Base-by-base conservation (phyloP, 2,797 vertebrate species). In the Pangasius djambal region DNA sequence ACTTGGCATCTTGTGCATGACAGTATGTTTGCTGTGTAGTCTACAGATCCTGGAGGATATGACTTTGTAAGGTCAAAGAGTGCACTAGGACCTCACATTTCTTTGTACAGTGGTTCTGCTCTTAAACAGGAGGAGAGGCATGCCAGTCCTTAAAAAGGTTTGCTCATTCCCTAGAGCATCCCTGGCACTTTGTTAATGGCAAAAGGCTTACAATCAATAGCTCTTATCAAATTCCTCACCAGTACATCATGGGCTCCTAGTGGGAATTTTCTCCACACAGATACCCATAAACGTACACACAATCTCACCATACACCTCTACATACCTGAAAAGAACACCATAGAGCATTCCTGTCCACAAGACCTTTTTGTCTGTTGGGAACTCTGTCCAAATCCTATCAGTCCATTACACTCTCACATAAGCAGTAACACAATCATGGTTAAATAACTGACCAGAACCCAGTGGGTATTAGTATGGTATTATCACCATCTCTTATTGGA, bases 181-280 rank as follows among this genome's bases (percentile, higher is more conserved):
- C 16, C 63, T 52, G 63, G 65, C 40, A 85, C 28, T 44, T 85
- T 84, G 61, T 84, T 84, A n/a, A 52, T 20, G 28, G 37, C 83
- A 69, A 69, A 84, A 84, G 83, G 15, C 44, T 67, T 44, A 2
- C 84, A 86, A 86, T 75, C 83, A 52, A 85, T 74, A 75, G 50
- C 81, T 34, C 44, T 79, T 52, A 61, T 61, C 55, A 84, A 65
- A 90, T 90, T 40, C 89, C 79, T 87, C 65, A 25, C 10, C 34
- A 85, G 89, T 86, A 90, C 87, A 79, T 50, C 50, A 74, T 25
- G 65, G 37, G 40, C 67, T 82, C 31, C 77, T 85, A 48, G 34
- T 77, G 34, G n/a, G 40, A 77, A n/a, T n/a, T 78, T 78, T 72
- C 67, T 48, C 13, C 65, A 18, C 50, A 74, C 34, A 70, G 20